Base-by-base conservation (phyloP, 2,888 invertebrate species). In the Heliconius hortense region DNA sequence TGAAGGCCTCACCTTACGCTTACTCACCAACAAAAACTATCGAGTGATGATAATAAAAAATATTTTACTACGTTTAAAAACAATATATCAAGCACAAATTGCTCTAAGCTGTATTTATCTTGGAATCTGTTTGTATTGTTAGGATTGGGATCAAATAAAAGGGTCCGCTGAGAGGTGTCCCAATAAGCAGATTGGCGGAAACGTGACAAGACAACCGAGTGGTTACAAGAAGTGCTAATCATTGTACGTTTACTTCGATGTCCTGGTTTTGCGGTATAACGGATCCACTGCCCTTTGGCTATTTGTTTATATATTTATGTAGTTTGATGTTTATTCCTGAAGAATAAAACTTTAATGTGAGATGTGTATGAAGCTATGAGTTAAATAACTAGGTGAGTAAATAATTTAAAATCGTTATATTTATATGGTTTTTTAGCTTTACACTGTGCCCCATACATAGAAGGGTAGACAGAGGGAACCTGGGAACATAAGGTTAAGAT, bases 121-220 rank as follows among this genome's bases (percentile, higher is more conserved):
- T 83, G 78, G 85, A 89, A 89, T 90, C 88, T 87, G 87, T 88
- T 88, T 87, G 85, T 89, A 86, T 85, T 83, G 86, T 88, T 86
- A 86, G 85, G 85, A 88, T 87, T 85, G 86, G 82, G 87, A 84
- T 85, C 87, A 88, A 87, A 88, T 90, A 89, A 89, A 89, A 90
- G 88, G 90, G 89, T 88, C 87, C 83, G 82, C 83, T 82, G 84
- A 86, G 86, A 91, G 90, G 91, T 91, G 91, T 89, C 89, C 87
- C 86, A 83, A 89, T 92, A 91, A 92, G 91, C 90, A 92, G 92
- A 90, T 92, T 91, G 90, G 83, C 78, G 82, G 80, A 78, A 85
- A 90, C 92, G 92, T 92, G 92, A 90, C 89, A 74, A 76, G 90
- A 85, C 80, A 85, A 81, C 83, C 85, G 88, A 92, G 86, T 84